A percentile compares a stretch with the other conserved stretches of the same genome.
These are phyloP conservation scores for Pterophyllum scalare DNA, from an alignment of 2,113 vertebrate species.

Conservation along the genomic window DNA sequence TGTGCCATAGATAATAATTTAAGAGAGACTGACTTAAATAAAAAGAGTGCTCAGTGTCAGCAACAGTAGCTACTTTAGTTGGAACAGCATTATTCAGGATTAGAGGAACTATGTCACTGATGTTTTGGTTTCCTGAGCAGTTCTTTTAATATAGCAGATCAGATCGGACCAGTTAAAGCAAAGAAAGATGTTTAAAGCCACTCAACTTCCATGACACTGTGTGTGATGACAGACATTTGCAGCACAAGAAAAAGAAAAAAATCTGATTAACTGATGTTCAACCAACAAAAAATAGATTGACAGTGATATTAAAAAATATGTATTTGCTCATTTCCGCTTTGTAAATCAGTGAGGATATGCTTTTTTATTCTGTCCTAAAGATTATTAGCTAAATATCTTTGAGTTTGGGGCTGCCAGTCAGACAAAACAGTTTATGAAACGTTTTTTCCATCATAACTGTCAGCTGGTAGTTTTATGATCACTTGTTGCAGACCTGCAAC, in stretches of 20 bases:
- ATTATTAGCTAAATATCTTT: neutral
- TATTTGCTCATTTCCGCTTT: neutral
- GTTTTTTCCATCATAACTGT: neutral
- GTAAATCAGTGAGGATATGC: neutral
- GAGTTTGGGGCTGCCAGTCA: no score
- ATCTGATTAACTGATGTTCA: neutral
- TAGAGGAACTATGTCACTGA: neutral
- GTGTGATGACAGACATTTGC: neutral
- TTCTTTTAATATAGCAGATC: neutral
- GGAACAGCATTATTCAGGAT: neutral
- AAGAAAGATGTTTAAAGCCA: neutral
- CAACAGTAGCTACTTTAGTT: neutral
- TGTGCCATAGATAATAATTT: neutral
- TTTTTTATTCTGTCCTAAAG: neutral
- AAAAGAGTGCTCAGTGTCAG: neutral
- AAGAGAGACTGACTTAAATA: neutral
- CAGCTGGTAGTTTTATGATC: neutral
- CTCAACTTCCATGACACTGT: neutral
- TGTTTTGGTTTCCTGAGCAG: neutral
- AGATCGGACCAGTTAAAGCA: rapidly evolving
- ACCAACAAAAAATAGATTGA: neutral
- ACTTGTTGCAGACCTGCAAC: neutral
- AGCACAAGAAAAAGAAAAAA: neutral
- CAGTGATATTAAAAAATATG: neutral
- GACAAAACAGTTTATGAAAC: no score